Evolutionary conservation across 2,888 invertebrate genomes (phyloP).

Genomic region (Myopa tessellatipennis): DNA sequence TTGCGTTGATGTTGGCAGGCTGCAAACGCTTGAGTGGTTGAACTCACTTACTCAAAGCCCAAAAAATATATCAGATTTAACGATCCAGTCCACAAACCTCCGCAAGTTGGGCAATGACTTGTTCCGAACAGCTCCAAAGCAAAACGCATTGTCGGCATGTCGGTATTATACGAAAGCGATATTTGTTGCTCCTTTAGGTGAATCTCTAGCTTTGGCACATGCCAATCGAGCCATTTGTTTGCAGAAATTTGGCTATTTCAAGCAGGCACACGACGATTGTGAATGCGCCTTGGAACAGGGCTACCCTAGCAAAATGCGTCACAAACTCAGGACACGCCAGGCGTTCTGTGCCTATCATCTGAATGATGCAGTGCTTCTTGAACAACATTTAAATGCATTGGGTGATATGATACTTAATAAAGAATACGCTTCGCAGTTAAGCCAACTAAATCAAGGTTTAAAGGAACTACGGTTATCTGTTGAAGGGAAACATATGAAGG

Average conservation of each 20-base stretch:
- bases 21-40: slow-evolving; percentile 38
- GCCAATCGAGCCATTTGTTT: slow-evolving; percentile 64
- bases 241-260: slow-evolving; percentile 59
- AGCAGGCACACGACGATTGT: slow-evolving; percentile 63
- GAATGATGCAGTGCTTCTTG: slow-evolving; percentile 41
- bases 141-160: slow-evolving; percentile 53
- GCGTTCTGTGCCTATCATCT: slow-evolving; percentile 56
- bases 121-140: slow-evolving; percentile 39
- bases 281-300: slow-evolving; percentile 57
- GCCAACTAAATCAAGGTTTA: slow-evolving; percentile 43
- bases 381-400: slow-evolving; percentile 48
- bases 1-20: not conserved
- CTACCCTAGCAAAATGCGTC: slow-evolving; percentile 54
- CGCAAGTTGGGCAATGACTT: slow-evolving; percentile 58
- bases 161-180: slow-evolving; percentile 61
- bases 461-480: not conserved
- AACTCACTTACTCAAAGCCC: slow-evolving; percentile 40
- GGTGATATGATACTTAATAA: slow-evolving; percentile 47
- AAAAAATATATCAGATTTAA: slow-evolving; percentile 9
- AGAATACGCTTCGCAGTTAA: slow-evolving; percentile 46
- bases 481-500: not conserved
- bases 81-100: slow-evolving; percentile 46
- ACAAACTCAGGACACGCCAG: slow-evolving; percentile 57
- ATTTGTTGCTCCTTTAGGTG: slow-evolving; percentile 53
- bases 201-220: slow-evolving; percentile 56